Evolutionary conservation across 2,888 invertebrate genomes (phyloP).

Genomic region (Agriotes lineatus): DNA sequence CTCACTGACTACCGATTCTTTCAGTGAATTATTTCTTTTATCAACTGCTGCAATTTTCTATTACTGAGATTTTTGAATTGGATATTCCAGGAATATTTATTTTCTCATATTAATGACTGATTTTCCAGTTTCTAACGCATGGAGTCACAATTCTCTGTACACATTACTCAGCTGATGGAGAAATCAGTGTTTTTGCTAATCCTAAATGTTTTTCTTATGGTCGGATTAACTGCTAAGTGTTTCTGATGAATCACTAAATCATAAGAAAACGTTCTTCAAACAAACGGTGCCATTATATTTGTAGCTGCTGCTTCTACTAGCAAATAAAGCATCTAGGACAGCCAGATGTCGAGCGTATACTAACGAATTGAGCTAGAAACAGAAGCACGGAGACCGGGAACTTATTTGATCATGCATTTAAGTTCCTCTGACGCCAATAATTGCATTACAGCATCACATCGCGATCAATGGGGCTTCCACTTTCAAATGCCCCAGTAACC

Average conservation of each 20-base stretch:
- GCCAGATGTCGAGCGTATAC: conserved; percentile 7
- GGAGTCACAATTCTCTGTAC: no score
- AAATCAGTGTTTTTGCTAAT: no score
- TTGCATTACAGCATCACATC: background rate
- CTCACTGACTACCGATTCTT: no score
- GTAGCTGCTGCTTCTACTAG: no score
- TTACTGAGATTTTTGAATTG: no score
- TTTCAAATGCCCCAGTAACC: background rate
- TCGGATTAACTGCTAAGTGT: background rate
- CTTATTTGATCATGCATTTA: background rate
- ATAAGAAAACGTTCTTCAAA: background rate
- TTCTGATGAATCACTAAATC: background rate
- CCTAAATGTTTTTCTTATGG: conserved; percentile 14
- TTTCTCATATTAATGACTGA: no score
- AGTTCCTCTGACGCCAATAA: background rate
- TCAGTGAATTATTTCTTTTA: no score
- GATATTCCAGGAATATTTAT: no score
- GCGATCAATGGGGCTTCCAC: background rate
- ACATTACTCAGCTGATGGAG: no score
- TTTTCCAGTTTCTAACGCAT: no score
- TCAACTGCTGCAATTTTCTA: no score
- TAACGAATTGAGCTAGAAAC: background rate
- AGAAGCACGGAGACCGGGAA: background rate
- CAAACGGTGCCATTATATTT: conserved; percentile 21
- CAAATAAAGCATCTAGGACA: no score